phyloP scores from a whole-genome alignment of 2,113 vertebrate species.

The Rhadina sibilatrix region DNA sequence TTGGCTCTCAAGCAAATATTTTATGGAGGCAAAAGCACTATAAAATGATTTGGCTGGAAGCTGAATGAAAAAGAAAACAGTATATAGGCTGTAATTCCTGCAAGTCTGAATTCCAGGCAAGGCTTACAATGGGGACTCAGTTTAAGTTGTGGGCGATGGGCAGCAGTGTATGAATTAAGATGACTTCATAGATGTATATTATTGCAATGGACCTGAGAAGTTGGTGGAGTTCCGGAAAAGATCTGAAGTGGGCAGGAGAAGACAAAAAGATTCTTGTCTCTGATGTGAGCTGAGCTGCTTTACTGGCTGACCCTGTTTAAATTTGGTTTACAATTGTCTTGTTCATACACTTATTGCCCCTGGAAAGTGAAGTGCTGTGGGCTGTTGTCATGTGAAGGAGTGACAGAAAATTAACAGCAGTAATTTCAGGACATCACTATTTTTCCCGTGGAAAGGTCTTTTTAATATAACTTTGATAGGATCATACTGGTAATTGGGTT shows the following conservation, averaged over 20 bases:
- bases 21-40: slow-evolving; percentile 53
- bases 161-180: slow-evolving; percentile 21
- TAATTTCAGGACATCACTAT: background rate
- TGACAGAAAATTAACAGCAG: background rate
- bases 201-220: slow-evolving; percentile 22
- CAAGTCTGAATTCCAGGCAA: slow-evolving; percentile 33
- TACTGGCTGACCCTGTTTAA: slow-evolving; percentile 1
- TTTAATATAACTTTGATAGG: background rate
- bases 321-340: slow-evolving; percentile 37
- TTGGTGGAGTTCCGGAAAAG: slow-evolving; percentile 18
- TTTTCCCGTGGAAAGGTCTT: background rate
- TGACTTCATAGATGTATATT: slow-evolving; percentile 25
- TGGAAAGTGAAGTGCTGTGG: background rate
- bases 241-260: slow-evolving; percentile 52
- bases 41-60: slow-evolving; percentile 56
- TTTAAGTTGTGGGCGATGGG: slow-evolving; percentile 36
- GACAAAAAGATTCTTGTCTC: slow-evolving; percentile 58
- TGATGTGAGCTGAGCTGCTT: background rate
- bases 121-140: slow-evolving; percentile 40
- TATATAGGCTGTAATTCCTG: slow-evolving; percentile 20
- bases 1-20: slow-evolving; percentile 37
- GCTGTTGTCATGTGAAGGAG: background rate
- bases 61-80: slow-evolving; percentile 62
- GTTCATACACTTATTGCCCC: background rate
- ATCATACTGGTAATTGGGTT: background rate